A percentile compares a stretch with the other conserved stretches of the same genome.
Conservation (phyloP, 2,113 vertebrate species). For the Lagopus leucura region DNA sequence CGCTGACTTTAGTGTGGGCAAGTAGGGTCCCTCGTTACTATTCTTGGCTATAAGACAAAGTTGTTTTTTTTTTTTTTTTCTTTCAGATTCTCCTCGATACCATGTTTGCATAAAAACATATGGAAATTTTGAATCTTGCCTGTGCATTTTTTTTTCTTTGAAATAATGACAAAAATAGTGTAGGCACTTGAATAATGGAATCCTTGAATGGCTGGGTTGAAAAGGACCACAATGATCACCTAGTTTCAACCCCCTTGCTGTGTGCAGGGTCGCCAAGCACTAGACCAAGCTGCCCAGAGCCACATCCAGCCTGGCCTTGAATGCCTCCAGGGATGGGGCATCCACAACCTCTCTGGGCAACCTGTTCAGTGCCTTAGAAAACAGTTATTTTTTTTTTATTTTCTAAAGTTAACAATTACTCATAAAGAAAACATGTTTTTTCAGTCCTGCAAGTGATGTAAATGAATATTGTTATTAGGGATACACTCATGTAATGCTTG, state of each 20-base stretch:
- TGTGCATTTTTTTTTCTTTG: neutral
- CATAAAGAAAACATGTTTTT: neutral
- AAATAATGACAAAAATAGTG: neutral
- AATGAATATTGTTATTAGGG: neutral
- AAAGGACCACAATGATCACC: no score
- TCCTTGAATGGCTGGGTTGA: no score
- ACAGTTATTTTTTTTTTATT: neutral
- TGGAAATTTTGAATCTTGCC: neutral
- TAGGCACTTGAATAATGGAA: neutral
- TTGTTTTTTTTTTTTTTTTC: neutral
- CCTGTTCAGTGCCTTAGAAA: neutral
- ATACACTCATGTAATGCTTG: neutral
- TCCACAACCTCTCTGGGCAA: no score
- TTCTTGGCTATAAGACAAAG: neutral
- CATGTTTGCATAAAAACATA: neutral
- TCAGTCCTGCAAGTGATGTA: neutral
- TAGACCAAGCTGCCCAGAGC: no score
- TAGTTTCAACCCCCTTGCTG: no score
- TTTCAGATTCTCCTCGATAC: neutral
- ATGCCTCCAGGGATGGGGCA: no score
- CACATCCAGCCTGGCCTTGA: no score
- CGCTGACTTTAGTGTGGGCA: neutral
- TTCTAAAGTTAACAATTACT: neutral
- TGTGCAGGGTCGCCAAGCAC: no score
- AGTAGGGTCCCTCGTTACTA: neutral